These are phyloP conservation scores for Eolophus roseicapilla DNA, from an alignment of 2,113 vertebrate genomes.

Conservation along the genomic window DNA sequence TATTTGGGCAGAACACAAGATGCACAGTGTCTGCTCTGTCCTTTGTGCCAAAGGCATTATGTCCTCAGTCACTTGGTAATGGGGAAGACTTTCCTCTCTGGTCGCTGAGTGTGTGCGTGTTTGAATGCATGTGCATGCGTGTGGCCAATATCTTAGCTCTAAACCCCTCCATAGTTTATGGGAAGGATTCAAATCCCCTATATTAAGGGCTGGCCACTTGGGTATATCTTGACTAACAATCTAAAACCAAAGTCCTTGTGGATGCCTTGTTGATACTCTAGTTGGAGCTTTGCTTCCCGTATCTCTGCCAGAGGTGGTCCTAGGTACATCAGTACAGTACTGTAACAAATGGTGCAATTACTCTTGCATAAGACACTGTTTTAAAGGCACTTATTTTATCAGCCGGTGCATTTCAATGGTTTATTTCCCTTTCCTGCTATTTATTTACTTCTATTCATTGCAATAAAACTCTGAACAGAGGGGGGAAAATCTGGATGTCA, in stretches of 20 bases:
- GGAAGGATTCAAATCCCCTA: background rate
- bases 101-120: background rate
- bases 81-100: background rate
- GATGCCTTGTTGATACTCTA: background rate
- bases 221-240: background rate
- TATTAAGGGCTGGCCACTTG: background rate
- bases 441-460: slow-evolving; percentile 30
- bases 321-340: slow-evolving; percentile 10
- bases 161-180: background rate
- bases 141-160: background rate
- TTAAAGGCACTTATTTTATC: slow-evolving; percentile 48
- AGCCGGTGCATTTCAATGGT: background rate
- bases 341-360: slow-evolving; percentile 59
- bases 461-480: slow-evolving; percentile 5
- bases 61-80: background rate
- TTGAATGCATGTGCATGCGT: background rate
- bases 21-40: background rate
- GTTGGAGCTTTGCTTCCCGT: background rate
- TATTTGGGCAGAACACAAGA: background rate
- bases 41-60: background rate
- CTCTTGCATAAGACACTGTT: slow-evolving; percentile 43
- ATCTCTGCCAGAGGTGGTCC: background rate
- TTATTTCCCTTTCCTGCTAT: slow-evolving; percentile 28
- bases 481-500: background rate
- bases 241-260: background rate